A percentile compares a stretch with the other conserved stretches of the same genome.
These are phyloP conservation scores for Physocephala rufipes DNA, from an alignment of 2,888 invertebrate genomes.

Conservation along the genomic window DNA sequence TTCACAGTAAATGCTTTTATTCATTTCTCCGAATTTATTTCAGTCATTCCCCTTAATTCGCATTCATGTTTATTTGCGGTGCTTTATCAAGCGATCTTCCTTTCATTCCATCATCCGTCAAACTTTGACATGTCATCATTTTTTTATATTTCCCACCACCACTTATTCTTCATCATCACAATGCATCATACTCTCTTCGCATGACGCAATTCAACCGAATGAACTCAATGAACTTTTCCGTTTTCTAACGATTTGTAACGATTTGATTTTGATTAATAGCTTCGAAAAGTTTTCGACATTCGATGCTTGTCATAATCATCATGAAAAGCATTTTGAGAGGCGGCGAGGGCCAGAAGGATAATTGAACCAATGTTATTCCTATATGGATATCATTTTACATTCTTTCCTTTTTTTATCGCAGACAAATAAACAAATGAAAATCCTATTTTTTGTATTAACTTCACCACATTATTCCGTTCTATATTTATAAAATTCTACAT, in stretches of 20 bases:
- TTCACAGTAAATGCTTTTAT: neutral
- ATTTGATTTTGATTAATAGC: conserved; percentile 36
- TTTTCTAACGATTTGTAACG: conserved; percentile 26
- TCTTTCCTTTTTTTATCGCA: too few species aligned
- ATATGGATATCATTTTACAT: too few species aligned
- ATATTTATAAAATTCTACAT: conserved; percentile 23
- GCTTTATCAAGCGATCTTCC: neutral
- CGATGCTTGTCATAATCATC: conserved; percentile 24
- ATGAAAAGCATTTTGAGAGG: neutral
- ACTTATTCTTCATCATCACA: too few species aligned
- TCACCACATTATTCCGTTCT: conserved; percentile 15
- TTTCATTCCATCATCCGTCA: neutral
- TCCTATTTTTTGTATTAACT: too few species aligned
- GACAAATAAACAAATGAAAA: too few species aligned
- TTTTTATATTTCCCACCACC: neutral
- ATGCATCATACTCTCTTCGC: too few species aligned
- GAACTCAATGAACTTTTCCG: neutral
- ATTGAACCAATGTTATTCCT: too few species aligned
- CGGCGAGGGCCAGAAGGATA: too few species aligned
- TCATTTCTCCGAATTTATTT: neutral
- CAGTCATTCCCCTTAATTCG: neutral
- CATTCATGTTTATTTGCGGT: neutral
- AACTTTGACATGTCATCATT: conserved; percentile 9
- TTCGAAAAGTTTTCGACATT: conserved; percentile 29
- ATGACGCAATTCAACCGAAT: too few species aligned